Evolutionary conservation across 2,888 invertebrate species (phyloP).

Genomic region (Plebejus anna): DNA sequence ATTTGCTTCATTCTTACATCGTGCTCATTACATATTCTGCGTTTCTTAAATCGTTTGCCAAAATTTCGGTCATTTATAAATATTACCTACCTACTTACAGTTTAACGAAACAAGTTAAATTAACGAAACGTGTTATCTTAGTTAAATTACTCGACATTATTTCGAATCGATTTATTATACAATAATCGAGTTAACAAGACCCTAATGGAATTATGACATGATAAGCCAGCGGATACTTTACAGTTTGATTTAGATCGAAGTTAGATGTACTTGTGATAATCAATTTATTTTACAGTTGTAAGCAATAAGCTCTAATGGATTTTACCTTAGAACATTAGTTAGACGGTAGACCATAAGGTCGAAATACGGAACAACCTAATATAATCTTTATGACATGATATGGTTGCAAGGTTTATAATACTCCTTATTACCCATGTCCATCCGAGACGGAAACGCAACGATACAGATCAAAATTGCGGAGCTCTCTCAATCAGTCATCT

Average conservation of each 20-base stretch:
- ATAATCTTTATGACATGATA: slow-evolving; percentile 36
- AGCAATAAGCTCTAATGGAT: slow-evolving; percentile 25
- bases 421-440: slow-evolving; percentile 39
- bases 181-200: slow-evolving; percentile 3
- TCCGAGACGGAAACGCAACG: slow-evolving; percentile 37
- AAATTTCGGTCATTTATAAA: neutral
- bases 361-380: slow-evolving; percentile 36
- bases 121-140: neutral
- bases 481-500: slow-evolving; percentile 42
- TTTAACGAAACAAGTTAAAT: neutral
- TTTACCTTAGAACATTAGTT: slow-evolving; percentile 22
- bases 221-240: slow-evolving; percentile 5
- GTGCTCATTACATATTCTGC: neutral
- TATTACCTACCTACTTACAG: neutral
- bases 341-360: slow-evolving; percentile 3
- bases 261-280: slow-evolving; percentile 19
- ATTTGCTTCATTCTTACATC: neutral
- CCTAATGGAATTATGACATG: slow-evolving; percentile 7
- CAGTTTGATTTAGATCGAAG: slow-evolving; percentile 19
- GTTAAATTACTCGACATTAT: neutral
- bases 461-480: slow-evolving; percentile 38
- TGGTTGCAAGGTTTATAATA: slow-evolving; percentile 37
- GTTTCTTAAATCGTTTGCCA: neutral
- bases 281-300: slow-evolving; percentile 29
- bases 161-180: neutral